phyloP scores from a whole-genome alignment of 2,888 invertebrate genomes.

The Seira musarum region DNA sequence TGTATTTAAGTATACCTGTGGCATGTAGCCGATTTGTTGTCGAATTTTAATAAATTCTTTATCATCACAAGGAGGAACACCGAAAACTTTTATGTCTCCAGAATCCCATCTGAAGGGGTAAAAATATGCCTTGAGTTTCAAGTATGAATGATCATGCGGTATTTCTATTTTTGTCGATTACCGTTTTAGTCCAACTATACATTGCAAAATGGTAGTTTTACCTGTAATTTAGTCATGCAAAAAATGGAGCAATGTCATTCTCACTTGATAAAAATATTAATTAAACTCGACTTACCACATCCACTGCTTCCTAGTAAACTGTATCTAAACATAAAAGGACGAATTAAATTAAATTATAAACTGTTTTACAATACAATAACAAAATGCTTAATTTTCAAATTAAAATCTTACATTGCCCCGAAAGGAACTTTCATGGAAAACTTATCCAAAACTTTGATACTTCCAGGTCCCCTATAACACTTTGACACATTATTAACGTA shows the following conservation, averaged over 20 bases:
- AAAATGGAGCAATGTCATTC: no score
- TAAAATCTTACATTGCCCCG: conserved; percentile 49
- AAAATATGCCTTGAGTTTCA: neutral
- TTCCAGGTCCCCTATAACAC: neutral
- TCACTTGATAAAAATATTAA: no score
- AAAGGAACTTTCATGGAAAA: conserved; percentile 44
- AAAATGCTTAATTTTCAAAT: no score
- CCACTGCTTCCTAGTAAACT: conserved; percentile 46
- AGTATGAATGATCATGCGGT: neutral
- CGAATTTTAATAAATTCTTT: neutral
- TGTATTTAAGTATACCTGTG: conserved; percentile 71
- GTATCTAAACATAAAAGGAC: conserved; percentile 32
- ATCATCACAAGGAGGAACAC: conserved; percentile 7
- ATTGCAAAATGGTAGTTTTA: conserved; percentile 92
- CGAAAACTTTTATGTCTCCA: conserved; percentile 30
- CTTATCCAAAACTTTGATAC: neutral
- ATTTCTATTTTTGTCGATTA: neutral
- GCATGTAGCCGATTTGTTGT: conserved; percentile 93
- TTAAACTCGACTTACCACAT: conserved; percentile 91
- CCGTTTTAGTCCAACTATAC: conserved; percentile 87
- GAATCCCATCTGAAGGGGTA: conserved; percentile 33
- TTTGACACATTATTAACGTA: neutral
- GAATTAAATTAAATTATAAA: no score
- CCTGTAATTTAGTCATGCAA: conserved; percentile 76
- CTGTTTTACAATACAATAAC: no score